phyloP scores from a whole-genome alignment of 1,140 invertebrate species.

The Drosophila willistoni region DNA sequence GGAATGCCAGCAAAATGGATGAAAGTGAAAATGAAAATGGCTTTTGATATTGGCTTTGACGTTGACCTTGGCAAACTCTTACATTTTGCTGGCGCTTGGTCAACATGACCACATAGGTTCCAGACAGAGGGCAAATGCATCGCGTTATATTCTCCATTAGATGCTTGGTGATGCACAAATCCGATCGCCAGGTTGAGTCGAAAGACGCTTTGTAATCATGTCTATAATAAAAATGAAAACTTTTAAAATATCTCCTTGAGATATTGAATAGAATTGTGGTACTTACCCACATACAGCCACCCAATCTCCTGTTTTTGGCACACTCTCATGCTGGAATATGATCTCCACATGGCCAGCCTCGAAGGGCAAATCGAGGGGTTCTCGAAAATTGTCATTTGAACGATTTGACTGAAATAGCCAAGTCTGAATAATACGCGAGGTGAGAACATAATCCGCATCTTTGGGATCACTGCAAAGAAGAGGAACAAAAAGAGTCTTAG shows the following conservation, averaged over 20 bases:
- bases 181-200: conserved; percentile 80
- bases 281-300: conserved; percentile 77
- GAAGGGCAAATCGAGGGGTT: conserved; percentile 76
- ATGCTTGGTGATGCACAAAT: conserved; percentile 84
- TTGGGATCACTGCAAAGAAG: conserved; percentile 85
- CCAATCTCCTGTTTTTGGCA: conserved; percentile 77
- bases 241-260: neutral
- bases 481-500: neutral
- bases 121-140: conserved; percentile 85
- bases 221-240: conserved; percentile 36
- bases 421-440: conserved; percentile 86
- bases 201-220: conserved; percentile 82
- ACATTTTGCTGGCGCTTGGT: conserved; percentile 85
- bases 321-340: conserved; percentile 82
- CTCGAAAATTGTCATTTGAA: conserved; percentile 73
- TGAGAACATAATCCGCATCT: conserved; percentile 87
- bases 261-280: neutral
- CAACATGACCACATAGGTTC: conserved; percentile 86
- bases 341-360: conserved; percentile 82
- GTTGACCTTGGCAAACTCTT: conserved; percentile 53
- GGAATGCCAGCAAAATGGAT: conserved; percentile 16
- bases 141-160: conserved; percentile 84
- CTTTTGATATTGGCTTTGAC: conserved; percentile 30
- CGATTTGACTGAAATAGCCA: conserved; percentile 83
- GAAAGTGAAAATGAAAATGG: neutral